Percentiles rank a stretch among this genome's conserved stretches.
Conservation (phyloP, 2,113 vertebrate species). For the Pithys albifrons region DNA sequence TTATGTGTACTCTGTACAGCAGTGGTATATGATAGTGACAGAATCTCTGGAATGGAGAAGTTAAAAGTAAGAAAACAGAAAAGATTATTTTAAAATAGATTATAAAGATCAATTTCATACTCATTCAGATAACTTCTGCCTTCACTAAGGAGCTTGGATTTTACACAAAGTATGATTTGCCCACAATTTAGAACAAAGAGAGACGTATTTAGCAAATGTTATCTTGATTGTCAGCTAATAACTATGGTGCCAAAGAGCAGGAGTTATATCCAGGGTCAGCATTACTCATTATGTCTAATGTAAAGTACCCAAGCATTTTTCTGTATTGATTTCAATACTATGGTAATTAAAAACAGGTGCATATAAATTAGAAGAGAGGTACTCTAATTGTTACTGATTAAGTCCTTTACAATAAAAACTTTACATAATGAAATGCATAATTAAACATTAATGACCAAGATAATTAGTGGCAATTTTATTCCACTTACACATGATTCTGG, state of each 20-base stretch:
- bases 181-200: neutral
- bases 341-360: slow-evolving; percentile 70
- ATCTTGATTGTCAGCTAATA: neutral
- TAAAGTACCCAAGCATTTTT: slow-evolving; percentile 45
- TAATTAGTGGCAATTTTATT: slow-evolving; percentile 60
- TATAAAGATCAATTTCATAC: neutral
- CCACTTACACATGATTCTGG: slow-evolving; percentile 56
- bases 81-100: neutral
- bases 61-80: neutral
- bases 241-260: neutral
- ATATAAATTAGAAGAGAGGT: slow-evolving; percentile 58
- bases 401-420: slow-evolving; percentile 62
- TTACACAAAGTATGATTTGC: neutral
- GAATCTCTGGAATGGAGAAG: neutral
- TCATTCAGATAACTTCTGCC: neutral
- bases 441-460: slow-evolving; percentile 72
- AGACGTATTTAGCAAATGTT: neutral
- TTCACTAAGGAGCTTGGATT: neutral
- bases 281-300: neutral
- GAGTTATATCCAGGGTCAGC: neutral
- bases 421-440: slow-evolving; percentile 74
- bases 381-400: slow-evolving; percentile 71
- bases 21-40: neutral
- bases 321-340: slow-evolving; percentile 56
- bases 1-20: neutral